phyloP scores from a whole-genome alignment of 2,888 invertebrate species.

The Noctua pronuba region DNA sequence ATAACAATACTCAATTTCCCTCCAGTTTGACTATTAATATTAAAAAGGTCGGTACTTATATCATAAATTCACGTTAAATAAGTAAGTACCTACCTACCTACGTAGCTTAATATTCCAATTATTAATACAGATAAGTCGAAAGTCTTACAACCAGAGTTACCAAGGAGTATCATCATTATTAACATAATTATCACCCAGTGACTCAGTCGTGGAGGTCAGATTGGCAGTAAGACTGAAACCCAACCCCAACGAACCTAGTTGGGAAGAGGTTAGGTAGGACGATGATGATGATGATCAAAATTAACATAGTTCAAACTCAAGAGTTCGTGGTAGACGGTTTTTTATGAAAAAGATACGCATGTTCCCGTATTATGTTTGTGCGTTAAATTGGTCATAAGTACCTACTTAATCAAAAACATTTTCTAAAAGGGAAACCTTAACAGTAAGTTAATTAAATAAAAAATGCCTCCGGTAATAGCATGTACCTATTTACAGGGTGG shows the following conservation, averaged over 20 bases:
- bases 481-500: background rate
- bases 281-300: background rate
- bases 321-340: background rate
- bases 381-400: too few relatives aligned
- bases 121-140: too few relatives aligned
- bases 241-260: background rate
- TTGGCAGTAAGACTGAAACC: background rate
- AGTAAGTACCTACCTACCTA: background rate
- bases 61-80: slow-evolving; percentile 1
- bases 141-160: background rate
- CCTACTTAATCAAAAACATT: background rate
- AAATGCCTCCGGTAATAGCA: background rate
- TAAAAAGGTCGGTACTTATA: background rate
- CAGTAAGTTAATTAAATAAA: slow-evolving; percentile 8
- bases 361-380: background rate
- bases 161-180: too few relatives aligned
- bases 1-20: background rate
- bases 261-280: background rate
- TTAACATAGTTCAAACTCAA: background rate
- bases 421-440: background rate
- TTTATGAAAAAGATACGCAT: background rate
- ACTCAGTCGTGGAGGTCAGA: background rate
- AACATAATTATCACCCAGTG: background rate
- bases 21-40: background rate
- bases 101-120: background rate